A percentile compares a stretch with the other conserved stretches of the same genome.
These are phyloP conservation scores for Parnassius orleans DNA, from an alignment of 2,888 invertebrate genomes.

Conservation along the genomic window DNA sequence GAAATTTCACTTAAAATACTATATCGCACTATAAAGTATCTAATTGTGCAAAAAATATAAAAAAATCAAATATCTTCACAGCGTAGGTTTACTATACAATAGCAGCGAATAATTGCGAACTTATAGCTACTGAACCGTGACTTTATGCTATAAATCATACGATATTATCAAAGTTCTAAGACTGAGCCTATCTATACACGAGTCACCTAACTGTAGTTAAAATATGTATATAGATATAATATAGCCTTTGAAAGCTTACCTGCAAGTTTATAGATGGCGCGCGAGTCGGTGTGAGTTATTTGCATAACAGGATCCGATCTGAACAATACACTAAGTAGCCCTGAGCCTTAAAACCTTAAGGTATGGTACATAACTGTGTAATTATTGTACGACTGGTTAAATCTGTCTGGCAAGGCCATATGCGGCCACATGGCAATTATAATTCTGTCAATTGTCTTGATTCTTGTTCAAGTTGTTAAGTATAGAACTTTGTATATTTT, in stretches of 20 bases:
- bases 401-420: conserved; percentile 1
- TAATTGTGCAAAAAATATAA: too few species aligned
- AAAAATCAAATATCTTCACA: neutral
- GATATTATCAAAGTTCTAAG: conserved; percentile 52
- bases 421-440: neutral
- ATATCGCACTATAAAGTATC: too few species aligned
- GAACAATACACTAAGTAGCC: conserved; percentile 5
- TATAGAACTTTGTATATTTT: too few species aligned
- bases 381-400: neutral
- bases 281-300: conserved; percentile 2
- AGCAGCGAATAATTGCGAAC: conserved; percentile 54
- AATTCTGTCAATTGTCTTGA: neutral
- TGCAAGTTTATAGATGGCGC: conserved; percentile 16
- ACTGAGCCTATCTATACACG: conserved; percentile 25
- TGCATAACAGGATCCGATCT: conserved; percentile 11
- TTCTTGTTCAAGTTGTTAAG: neutral
- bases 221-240: too few species aligned
- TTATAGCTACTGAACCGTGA: conserved; percentile 60
- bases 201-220: conserved; percentile 2
- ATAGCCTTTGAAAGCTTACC: neutral
- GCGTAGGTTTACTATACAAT: neutral
- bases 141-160: conserved; percentile 62
- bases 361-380: neutral
- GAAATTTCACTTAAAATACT: too few species aligned
- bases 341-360: conserved; percentile 2